A percentile compares a stretch with the other conserved stretches of the same genome.
Evolutionary conservation across 2,797 vertebrate genomes (phyloP).

Genomic region (Chaetodon trifasciatus): DNA sequence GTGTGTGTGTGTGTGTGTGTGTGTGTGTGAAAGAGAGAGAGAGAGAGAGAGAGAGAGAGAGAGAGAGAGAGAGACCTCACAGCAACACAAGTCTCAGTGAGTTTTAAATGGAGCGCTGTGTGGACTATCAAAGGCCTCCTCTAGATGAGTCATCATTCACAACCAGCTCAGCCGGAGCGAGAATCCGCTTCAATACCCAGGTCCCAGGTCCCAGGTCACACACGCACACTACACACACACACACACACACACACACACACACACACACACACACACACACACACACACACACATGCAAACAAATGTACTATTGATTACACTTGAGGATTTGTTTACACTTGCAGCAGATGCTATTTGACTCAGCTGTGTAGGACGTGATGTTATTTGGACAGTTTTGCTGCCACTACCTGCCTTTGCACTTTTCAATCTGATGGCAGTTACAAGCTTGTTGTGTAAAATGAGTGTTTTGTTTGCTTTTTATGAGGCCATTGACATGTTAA

Average conservation of each 20-base stretch:
- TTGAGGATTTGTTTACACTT: slow-evolving; percentile 33
- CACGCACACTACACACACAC: slow-evolving; percentile 2
- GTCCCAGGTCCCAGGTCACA: not conserved
- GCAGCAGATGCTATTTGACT: slow-evolving; percentile 19
- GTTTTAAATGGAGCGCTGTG: slow-evolving; percentile 56
- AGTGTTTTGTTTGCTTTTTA: slow-evolving; percentile 30
- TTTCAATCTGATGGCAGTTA: slow-evolving; percentile 7
- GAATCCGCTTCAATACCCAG: slow-evolving; percentile 28
- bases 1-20: slow-evolving; percentile 13
- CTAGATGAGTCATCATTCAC: slow-evolving; percentile 63
- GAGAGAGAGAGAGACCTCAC: slow-evolving; percentile 5
- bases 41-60: not conserved
- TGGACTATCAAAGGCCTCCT: slow-evolving; percentile 61
- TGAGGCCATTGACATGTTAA: slow-evolving; percentile 3
- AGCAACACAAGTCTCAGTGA: slow-evolving; percentile 28
- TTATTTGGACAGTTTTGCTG: not conserved
- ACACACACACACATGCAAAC: slow-evolving; percentile 9
- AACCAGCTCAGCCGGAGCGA: slow-evolving; percentile 17
- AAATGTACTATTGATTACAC: slow-evolving; percentile 25
- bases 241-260: not conserved
- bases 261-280: not conserved
- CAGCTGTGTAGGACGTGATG: not conserved
- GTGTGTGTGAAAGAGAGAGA: slow-evolving; percentile 5
- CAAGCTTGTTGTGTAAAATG: slow-evolving; percentile 7
- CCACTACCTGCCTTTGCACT: not conserved